Base-by-base conservation (phyloP, 2,888 invertebrate species). In the Hoplodrina ambigua region DNA sequence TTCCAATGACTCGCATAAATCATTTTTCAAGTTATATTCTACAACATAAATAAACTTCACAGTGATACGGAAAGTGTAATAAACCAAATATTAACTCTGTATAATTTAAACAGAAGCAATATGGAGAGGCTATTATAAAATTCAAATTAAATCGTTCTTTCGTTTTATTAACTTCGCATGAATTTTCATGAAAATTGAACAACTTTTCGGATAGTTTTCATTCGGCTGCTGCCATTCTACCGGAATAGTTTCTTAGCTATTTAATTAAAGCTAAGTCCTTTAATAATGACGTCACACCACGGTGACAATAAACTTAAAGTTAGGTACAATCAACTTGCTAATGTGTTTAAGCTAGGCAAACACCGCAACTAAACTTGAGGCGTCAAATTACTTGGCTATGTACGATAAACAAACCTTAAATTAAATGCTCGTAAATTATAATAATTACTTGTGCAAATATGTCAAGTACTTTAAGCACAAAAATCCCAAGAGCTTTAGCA, bases 131-230 rank as follows among this genome's bases (percentile, higher is more conserved):
- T 64, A 73, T 73, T 63, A 72, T 70, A 62, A 76, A 70, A 62
- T 69, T 73, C 52, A 68, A 84, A 80, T 67, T 55, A 80, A 80
- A 72, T 72, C 64, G 62, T 70, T 78, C 69, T 67, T 71, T 77
- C 68, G 74, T 85, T 87, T 87, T 82, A 88, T 83, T 85, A 86
- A 84, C 82, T 86, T 83, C 56, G 64, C 86, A 88, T 89, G 88
- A 89, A 91, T 92, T 91, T 88, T 83, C 88, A 89, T 91, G 87
- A 85, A 88, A 90, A 91, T 89, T 85, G 82, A 75, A 78, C 74
- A 88, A 90, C 86, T 90, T 89, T 84, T 72, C 74, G 80, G 83
- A 88, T 91, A 89, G 88, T 90, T 90, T 77, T 69, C 72, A 80
- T 82, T 86, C 78, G 74, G 75, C 53, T 77, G 64, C 82, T 80